Conservation (phyloP, 2,797 vertebrate genomes). For the Micropoecilia bifurca region DNA sequence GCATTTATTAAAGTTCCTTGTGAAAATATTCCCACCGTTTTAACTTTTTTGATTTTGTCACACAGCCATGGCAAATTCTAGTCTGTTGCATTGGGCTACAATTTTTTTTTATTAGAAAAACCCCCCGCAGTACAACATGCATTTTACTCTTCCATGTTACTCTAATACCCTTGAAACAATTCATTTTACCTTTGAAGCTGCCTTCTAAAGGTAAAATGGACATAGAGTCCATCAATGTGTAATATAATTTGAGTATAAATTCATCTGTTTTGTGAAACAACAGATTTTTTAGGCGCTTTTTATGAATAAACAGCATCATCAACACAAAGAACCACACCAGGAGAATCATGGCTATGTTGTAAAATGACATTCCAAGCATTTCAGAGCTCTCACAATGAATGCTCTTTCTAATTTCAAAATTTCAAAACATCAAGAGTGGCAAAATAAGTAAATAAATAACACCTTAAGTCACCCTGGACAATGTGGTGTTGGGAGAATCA, state of each 20-base stretch:
- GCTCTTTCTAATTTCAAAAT: neutral
- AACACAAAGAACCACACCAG: neutral
- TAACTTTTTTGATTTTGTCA: neutral
- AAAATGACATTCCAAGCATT: neutral
- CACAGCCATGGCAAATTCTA: neutral
- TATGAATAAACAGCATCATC: neutral
- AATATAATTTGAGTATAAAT: neutral
- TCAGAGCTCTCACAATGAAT: too few species aligned
- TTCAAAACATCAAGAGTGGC: neutral
- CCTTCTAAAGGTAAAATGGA: neutral
- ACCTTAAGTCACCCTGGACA: neutral
- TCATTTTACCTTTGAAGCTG: neutral
- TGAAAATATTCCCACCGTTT: neutral
- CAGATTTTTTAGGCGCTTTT: neutral
- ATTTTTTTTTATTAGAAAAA: neutral
- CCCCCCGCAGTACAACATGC: neutral
- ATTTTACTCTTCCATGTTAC: neutral
- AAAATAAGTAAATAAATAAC: neutral
- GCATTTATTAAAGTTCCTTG: constrained; percentile 9
- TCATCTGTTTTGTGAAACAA: neutral
- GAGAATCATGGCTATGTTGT: neutral
- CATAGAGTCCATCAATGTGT: neutral
- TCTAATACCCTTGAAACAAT: neutral
- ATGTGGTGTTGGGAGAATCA: neutral
- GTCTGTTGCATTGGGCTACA: neutral